Base-by-base conservation (phyloP, 1,140 invertebrate genomes). In the Panagrolaimus sp. region DNA sequence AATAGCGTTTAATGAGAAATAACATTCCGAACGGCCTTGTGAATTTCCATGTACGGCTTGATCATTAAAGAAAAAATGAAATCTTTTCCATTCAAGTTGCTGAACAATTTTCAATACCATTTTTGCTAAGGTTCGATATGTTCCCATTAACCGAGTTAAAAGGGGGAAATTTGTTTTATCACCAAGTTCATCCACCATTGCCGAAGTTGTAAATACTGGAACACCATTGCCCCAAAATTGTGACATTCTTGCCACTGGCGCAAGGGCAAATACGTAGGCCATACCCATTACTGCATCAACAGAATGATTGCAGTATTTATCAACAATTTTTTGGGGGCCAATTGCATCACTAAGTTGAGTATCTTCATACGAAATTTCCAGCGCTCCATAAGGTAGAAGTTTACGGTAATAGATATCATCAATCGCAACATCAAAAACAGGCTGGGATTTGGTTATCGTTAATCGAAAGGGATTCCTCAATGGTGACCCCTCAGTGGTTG, bases 181-280 rank as follows among this genome's bases (percentile, higher is more conserved):
- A 43, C 86, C 87, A 83, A 93, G 93, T 48, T 90, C 89, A 69
- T 91, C 89, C 0, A 90, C 90, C 77, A 91, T 89, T 0, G 89
- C 92, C 0, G 90, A 91, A 0, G 91, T 88, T 1, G 91, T 93
- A 7, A 96, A 83, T 0, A 95, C 88, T 0, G 93, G 92, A 21
- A 93, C 90, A n/a, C 47, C 63, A 21, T 52, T 46, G 6, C 67
- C 86, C 93, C 93, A 96, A n/a, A 88, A 88, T 6, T 90, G 89
- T 0, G 91, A 88, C 80, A 93, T 94, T 14, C 92, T 86, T 0
- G 91, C 90, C 1, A 96, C 91, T 0, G 92, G 92, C 0, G 92
- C 91, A 65, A 95, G 87, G 4, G 91, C 91, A 83, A 93, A 95
- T 76, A 93, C 91, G 84, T 92, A 95, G 1, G 92, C 89, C 0